phyloP scores from a whole-genome alignment of 2,113 vertebrate genomes.

The Rhinichthys klamathensis region DNA sequence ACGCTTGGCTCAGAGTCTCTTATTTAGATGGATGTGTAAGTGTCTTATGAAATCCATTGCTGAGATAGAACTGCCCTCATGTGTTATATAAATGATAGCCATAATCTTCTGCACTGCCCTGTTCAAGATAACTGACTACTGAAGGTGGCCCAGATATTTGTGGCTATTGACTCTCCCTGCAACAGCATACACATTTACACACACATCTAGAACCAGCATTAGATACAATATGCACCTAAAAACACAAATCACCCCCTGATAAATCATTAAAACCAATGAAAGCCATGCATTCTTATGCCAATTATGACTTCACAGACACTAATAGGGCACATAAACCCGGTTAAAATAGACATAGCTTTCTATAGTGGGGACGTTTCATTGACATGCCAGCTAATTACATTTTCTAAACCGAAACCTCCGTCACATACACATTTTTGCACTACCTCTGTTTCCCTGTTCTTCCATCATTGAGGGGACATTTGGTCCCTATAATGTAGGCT shows the following conservation, averaged over 20 bases:
- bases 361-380: neutral
- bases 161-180: neutral
- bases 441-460: neutral
- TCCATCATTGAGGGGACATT: neutral
- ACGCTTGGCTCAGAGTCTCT: neutral
- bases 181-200: slow-evolving; percentile 10
- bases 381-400: neutral
- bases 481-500: neutral
- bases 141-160: slow-evolving; percentile 30
- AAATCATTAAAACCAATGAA: neutral
- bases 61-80: neutral
- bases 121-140: slow-evolving; percentile 62
- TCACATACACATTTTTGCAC: neutral
- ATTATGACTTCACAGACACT: neutral
- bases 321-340: slow-evolving; percentile 4
- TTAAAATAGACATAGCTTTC: neutral
- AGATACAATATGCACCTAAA: neutral
- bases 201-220: slow-evolving; percentile 37
- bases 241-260: neutral
- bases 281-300: neutral
- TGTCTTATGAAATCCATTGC: slow-evolving; percentile 23
- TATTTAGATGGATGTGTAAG: slow-evolving; percentile 28
- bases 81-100: slow-evolving; percentile 32
- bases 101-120: slow-evolving; percentile 57
- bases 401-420: neutral